These are phyloP conservation scores for Danionella cerebrum DNA, from an alignment of 2,113 vertebrate species.

Conservation along the genomic window DNA sequence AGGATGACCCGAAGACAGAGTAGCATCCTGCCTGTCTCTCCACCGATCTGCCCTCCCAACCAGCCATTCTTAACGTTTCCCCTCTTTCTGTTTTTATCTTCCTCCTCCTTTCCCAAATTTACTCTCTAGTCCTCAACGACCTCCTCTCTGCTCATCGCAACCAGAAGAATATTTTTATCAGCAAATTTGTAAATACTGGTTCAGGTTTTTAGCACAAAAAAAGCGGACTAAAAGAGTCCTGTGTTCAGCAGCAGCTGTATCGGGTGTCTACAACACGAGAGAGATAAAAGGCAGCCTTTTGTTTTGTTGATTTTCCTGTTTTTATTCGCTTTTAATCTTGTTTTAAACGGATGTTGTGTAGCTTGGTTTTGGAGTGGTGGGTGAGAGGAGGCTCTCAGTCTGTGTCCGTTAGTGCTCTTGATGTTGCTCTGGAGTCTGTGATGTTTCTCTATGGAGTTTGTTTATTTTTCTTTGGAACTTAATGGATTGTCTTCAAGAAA, in stretches of 20 bases:
- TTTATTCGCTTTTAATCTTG: constrained; percentile 15
- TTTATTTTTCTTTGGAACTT: constrained; percentile 29
- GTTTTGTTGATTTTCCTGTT: constrained; percentile 10
- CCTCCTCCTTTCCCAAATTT: no score
- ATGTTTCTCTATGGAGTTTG: constrained; percentile 33
- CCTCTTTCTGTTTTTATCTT: neutral
- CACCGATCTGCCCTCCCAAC: neutral
- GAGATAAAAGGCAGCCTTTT: constrained; percentile 9
- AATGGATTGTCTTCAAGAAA: constrained; percentile 33
- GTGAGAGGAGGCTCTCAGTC: constrained; percentile 21
- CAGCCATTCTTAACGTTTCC: neutral
- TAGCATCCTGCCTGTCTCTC: constrained; percentile 35
- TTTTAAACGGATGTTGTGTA: constrained; percentile 32
- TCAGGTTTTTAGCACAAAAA: constrained; percentile 57
- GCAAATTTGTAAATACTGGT: constrained; percentile 54
- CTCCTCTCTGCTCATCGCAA: constrained; percentile 28
- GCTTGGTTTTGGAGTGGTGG: constrained; percentile 30
- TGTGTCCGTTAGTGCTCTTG: constrained; percentile 25
- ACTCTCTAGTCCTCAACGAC: constrained; percentile 6
- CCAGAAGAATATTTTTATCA: constrained; percentile 59
- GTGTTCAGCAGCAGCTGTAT: constrained; percentile 32
- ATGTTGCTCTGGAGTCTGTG: constrained; percentile 36
- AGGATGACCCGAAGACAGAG: constrained; percentile 45
- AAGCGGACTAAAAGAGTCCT: constrained; percentile 31
- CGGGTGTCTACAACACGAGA: constrained; percentile 37